These are phyloP conservation scores for Phytoseiulus persimilis DNA, from an alignment of 2,888 invertebrate genomes.

Conservation along the genomic window DNA sequence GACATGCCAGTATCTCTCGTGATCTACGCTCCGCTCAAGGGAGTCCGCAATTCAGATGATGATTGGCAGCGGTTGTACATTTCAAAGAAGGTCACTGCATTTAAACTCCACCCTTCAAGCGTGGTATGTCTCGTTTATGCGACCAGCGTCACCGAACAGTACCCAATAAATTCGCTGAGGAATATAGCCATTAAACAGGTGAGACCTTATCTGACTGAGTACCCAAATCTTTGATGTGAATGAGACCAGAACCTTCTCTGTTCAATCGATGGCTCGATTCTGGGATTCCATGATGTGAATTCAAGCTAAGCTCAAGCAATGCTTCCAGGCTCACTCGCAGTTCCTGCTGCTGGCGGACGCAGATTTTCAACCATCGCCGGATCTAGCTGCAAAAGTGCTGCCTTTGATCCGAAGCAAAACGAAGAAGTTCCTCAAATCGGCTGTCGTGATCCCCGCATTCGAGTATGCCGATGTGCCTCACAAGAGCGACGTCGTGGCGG, in stretches of 20 bases:
- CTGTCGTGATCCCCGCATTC: conserved; percentile 46
- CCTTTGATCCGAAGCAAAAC: conserved; percentile 40
- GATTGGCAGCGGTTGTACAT: conserved; percentile 45
- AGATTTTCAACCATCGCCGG: conserved; percentile 46
- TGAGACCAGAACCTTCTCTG: neutral
- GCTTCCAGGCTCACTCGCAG: conserved; percentile 43
- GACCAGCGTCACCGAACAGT: conserved; percentile 42
- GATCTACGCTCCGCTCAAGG: conserved; percentile 44
- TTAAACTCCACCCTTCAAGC: conserved; percentile 44
- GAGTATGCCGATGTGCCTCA: conserved; percentile 46
- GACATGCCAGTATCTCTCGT: conserved; percentile 45
- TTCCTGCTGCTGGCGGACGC: conserved; percentile 45
- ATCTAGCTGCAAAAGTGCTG: conserved; percentile 44
- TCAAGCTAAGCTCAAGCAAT: neutral
- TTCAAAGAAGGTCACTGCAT: conserved; percentile 31
- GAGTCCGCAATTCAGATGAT: conserved; percentile 42
- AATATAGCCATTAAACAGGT: conserved; percentile 45
- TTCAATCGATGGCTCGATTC: neutral
- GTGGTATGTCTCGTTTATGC: conserved; percentile 44
- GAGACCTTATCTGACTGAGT: neutral
- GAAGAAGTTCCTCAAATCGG: conserved; percentile 41
- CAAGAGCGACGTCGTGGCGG: conserved; percentile 45
- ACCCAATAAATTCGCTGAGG: conserved; percentile 46
- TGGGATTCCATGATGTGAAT: no score
- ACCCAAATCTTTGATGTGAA: neutral